Conservation (phyloP, 2,888 invertebrate species). For the Protula sp. region DNA sequence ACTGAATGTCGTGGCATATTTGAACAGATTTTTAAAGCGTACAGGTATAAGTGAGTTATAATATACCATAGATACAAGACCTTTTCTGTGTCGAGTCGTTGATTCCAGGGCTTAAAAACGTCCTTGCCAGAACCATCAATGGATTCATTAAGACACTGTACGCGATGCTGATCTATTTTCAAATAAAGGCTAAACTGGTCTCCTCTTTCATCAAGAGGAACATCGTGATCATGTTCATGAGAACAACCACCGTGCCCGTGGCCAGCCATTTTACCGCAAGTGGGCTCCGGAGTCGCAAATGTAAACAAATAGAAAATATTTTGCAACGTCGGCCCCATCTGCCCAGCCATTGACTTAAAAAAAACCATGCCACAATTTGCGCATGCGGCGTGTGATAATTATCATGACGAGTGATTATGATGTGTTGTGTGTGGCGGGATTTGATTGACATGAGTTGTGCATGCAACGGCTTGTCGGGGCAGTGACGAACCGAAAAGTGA, state of each 20-base stretch:
- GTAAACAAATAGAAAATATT: not conserved
- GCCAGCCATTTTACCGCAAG: not conserved
- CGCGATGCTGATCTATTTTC: slow-evolving; percentile 80
- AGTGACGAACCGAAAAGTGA: too few species aligned
- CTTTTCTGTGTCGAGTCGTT: slow-evolving; percentile 69
- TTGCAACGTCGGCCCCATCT: too few species aligned
- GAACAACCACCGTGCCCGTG: slow-evolving; percentile 25
- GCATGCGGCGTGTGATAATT: too few species aligned
- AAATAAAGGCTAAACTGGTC: slow-evolving; percentile 77
- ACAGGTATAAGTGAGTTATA: too few species aligned
- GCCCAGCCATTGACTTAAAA: too few species aligned
- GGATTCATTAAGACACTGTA: slow-evolving; percentile 86
- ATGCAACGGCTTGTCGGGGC: too few species aligned
- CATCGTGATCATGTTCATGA: slow-evolving; percentile 39
- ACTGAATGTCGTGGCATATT: too few species aligned
- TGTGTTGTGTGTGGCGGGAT: too few species aligned
- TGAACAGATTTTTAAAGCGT: too few species aligned
- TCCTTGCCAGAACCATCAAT: slow-evolving; percentile 78
- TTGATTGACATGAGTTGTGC: too few species aligned
- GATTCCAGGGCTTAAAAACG: slow-evolving; percentile 89
- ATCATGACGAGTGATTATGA: too few species aligned
- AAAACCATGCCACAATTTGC: too few species aligned
- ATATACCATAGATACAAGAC: slow-evolving; percentile 59
- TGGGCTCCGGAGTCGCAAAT: not conserved
- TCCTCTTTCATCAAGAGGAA: slow-evolving; percentile 61